Evolutionary conservation across 1,140 invertebrate genomes (phyloP).

Genomic region (Drosophila varians): DNA sequence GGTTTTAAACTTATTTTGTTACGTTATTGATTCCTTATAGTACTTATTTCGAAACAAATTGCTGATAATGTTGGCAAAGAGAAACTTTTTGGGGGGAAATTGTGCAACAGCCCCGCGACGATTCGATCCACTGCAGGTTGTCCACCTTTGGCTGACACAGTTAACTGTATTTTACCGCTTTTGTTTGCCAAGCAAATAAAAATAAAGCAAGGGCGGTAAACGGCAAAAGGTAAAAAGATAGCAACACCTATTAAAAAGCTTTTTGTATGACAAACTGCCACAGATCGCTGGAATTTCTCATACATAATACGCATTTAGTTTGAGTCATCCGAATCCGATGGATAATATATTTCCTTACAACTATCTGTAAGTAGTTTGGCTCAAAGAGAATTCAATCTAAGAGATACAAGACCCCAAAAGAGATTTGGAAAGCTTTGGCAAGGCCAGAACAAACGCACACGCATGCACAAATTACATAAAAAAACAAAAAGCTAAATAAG

Average conservation of each 20-base stretch:
- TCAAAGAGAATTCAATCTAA: conserved; percentile 3
- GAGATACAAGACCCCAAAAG: not conserved
- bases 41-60: not conserved
- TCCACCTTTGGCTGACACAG: conserved; percentile 44
- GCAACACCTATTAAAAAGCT: no score
- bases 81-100: conserved; percentile 19
- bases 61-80: conserved; percentile 18
- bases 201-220: conserved; percentile 3
- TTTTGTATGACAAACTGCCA: conserved; percentile 8
- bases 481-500: conserved; percentile 24
- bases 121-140: conserved; percentile 30
- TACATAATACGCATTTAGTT: not conserved
- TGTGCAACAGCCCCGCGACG: conserved; percentile 29
- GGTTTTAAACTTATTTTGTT: not conserved
- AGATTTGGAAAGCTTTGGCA: conserved; percentile 14
- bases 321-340: conserved; percentile 16
- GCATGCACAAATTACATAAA: conserved; percentile 43
- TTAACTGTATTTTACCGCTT: conserved; percentile 18
- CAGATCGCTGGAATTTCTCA: not conserved
- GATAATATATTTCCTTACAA: not conserved
- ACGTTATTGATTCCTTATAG: not conserved
- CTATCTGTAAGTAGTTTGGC: conserved; percentile 4
- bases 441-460: not conserved
- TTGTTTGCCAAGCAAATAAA: conserved; percentile 39
- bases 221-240: not conserved